phyloP scores from a whole-genome alignment of 2,797 vertebrate species.

The Pogoniulus pusillus region DNA sequence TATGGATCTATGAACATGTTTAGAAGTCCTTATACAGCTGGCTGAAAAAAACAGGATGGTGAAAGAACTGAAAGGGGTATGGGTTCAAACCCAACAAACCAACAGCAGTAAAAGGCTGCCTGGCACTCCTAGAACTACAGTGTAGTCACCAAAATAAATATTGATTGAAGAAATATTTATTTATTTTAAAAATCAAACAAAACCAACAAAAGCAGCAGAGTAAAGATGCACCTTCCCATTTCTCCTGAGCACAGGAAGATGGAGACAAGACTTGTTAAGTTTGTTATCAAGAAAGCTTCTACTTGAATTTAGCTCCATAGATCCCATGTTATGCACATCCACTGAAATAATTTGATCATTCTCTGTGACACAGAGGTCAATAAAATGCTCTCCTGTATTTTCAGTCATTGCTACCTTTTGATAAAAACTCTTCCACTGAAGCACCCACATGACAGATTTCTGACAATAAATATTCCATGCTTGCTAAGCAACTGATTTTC shows the following conservation, averaged over 20 bases:
- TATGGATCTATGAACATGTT: background rate
- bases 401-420: constrained; percentile 38
- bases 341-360: constrained; percentile 22
- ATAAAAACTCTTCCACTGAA: constrained; percentile 29
- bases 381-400: constrained; percentile 42
- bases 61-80: background rate
- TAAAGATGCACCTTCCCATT: background rate
- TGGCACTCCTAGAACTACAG: rapidly evolving
- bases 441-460: background rate
- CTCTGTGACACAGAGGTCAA: constrained; percentile 24
- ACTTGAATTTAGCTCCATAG: constrained; percentile 25
- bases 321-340: constrained; percentile 32
- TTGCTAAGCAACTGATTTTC: constrained; percentile 52
- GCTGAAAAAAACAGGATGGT: background rate
- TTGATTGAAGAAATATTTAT: too few relatives aligned
- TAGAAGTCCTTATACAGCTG: background rate
- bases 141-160: background rate
- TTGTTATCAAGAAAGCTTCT: background rate
- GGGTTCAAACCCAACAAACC: background rate
- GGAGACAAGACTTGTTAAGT: background rate
- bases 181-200: background rate
- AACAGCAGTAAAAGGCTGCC: background rate
- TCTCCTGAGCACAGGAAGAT: background rate
- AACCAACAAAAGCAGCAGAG: background rate
- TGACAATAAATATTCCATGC: constrained; percentile 35